phyloP scores from a whole-genome alignment of 1,140 invertebrate genomes.

The Drosophila willistoni region DNA sequence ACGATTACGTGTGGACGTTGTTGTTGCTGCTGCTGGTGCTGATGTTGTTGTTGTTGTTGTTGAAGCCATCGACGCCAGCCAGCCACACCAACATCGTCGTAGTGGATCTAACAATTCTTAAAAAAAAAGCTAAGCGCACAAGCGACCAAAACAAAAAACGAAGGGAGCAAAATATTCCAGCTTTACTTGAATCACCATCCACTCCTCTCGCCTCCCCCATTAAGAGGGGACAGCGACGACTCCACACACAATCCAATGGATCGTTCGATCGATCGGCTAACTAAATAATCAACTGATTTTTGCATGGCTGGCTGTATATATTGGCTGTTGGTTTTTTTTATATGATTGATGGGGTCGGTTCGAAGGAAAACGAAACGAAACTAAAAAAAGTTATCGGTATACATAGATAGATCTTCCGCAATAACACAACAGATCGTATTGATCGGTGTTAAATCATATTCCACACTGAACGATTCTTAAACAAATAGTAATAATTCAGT shows the following conservation, averaged over 20 bases:
- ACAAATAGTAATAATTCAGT: constrained; percentile 1
- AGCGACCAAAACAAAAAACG: constrained; percentile 53
- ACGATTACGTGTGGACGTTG: constrained; percentile 58
- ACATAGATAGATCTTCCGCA: constrained; percentile 8
- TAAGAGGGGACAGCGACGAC: background rate
- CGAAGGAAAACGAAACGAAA: constrained; percentile 22
- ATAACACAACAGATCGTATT: background rate
- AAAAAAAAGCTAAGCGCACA: constrained; percentile 40
- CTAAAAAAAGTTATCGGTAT: background rate
- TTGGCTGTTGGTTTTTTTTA: constrained; percentile 20
- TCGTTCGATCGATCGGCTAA: constrained; percentile 10
- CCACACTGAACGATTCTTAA: background rate
- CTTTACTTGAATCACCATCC: constrained; percentile 58
- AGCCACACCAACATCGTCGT: constrained; percentile 18
- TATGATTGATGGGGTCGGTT: constrained; percentile 54
- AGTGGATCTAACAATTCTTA: constrained; percentile 68
- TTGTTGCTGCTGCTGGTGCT: constrained; percentile 30
- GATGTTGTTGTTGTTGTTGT: constrained; percentile 29
- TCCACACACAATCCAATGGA: constrained; percentile 5
- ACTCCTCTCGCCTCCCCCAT: constrained; percentile 12
- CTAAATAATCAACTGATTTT: constrained; percentile 45
- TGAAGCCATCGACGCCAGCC: background rate
- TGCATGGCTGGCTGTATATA: constrained; percentile 25
- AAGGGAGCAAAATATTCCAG: constrained; percentile 57
- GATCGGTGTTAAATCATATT: constrained; percentile 7